Base-by-base conservation (phyloP, 2,113 vertebrate species). In the Hyla sarda region DNA sequence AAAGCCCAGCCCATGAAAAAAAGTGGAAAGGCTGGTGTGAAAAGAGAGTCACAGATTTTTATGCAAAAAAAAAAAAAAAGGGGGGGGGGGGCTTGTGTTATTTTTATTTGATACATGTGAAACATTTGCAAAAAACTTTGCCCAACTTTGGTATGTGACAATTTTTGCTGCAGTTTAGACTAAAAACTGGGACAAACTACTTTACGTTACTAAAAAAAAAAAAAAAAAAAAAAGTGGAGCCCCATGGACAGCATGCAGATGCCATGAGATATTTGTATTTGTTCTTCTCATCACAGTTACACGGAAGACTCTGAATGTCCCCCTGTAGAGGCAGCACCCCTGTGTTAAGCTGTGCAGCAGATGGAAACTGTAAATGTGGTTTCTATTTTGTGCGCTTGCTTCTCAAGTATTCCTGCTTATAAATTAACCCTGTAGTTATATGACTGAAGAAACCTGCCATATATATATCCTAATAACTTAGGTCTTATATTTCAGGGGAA, bases 251-350 rank as follows among this genome's bases (percentile, higher is more conserved):
- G 54, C 21, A 81, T 81, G 37, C 9, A 11, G 56, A 81, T 62
- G 77, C 34, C 25, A 62, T 80, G 54, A 17, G 50, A 34, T 19
- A 28, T 62, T 41, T 80, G 58, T 47, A 54, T 81, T 81, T 62
- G 78, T 47, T 62, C 78, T 81, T 45, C 34, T 81, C 78, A 81
- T 81, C 78, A 65, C 23, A 60, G 54, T 79, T 32, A 78, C 34
- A 79, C 48, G 34, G 50, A 47, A 47, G 37, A 41, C 77, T 37
- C 30, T 41, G 21, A 37, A 41, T 79, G 77, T 60, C 54, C 45
- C 77, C 48, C 21, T 34, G 34, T 19, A 45, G 50, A 80, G 77
- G 41, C 78, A 65, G 23, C 30, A 34, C 23, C 77, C 75, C 28
- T 0, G 17, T 54, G 75, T 48, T 81, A 81, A 81, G 45, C 56